These are phyloP conservation scores for Strix aluco DNA, from an alignment of 2,113 vertebrate genomes.

Conservation along the genomic window DNA sequence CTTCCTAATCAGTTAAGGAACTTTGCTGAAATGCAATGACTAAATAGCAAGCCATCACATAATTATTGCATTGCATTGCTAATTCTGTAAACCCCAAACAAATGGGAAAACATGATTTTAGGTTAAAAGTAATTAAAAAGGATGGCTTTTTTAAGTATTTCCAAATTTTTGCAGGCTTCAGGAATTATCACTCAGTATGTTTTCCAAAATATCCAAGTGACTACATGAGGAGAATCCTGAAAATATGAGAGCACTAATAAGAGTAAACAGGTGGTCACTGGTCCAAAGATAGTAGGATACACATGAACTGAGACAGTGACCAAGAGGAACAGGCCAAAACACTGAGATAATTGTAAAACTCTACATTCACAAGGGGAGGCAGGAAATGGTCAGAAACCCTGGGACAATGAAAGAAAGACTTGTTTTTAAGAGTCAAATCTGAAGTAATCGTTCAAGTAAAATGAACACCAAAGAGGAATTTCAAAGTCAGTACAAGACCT, in stretches of 20 bases:
- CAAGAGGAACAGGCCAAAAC: background rate
- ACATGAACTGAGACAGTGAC: fast-evolving
- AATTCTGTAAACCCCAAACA: background rate
- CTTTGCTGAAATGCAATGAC: background rate
- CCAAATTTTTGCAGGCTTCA: background rate
- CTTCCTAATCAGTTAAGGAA: background rate
- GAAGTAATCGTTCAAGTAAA: background rate
- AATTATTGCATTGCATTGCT: background rate
- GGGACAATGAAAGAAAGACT: background rate
- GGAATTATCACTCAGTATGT: background rate
- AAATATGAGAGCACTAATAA: background rate
- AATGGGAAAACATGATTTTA: background rate
- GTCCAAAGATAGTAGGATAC: background rate
- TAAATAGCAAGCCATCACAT: background rate
- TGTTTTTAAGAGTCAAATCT: background rate
- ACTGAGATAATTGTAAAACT: background rate
- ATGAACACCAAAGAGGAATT: background rate
- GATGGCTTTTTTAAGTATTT: background rate
- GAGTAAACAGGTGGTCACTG: background rate
- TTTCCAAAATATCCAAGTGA: background rate
- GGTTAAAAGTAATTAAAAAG: background rate
- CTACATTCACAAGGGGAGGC: background rate
- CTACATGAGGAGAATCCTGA: background rate
- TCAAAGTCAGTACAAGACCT: background rate
- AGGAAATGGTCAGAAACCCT: background rate